phyloP scores from a whole-genome alignment of 2,113 vertebrate genomes.

The Sus scrofa region T2T-Sscrofa CM000827.6:38251501-38252000 shows the following conservation, averaged over 20 bases:
- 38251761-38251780: neutral
- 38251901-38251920: conserved; percentile 59
- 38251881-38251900: conserved; percentile 68
- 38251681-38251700: neutral
- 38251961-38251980: conserved; percentile 46
- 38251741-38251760: neutral
- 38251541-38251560: conserved; percentile 22
- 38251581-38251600: neutral
- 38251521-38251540: conserved; percentile 9
- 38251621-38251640: neutral
- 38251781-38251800: neutral
- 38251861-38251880: conserved; percentile 69
- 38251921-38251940: conserved; percentile 57
- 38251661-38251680: neutral
- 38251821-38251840: conserved; percentile 51
- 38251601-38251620: neutral
- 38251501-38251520: conserved; percentile 11
- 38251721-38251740: neutral
- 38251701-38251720: neutral
- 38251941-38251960: neutral
- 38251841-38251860: conserved; percentile 48
- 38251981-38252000: conserved; percentile 53
- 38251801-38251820: conserved; percentile 14
- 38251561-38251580: conserved; percentile 35
- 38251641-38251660: neutral